Evolutionary conservation across 2,888 invertebrate genomes (phyloP), one percentile per base, ranked within the genome.

Genomic region (Linnaemya tessellans): DNA sequence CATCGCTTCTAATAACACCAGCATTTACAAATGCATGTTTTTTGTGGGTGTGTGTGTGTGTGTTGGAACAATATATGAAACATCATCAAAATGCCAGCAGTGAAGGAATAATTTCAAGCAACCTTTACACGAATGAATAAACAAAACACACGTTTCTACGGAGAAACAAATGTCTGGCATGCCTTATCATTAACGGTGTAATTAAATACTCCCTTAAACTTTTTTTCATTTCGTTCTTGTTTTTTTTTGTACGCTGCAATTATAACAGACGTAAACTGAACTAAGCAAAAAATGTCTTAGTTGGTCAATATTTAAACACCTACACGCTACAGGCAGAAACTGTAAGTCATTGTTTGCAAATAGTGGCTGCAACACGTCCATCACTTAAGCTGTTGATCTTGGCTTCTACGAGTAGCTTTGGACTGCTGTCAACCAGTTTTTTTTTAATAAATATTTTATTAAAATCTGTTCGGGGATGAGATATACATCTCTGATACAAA

Each of bases 161-260:
- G 5, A 65, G 9, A 56, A 73, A 73, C 65, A 73, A 80, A 74
- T 77, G 81, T 65, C 71, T 78, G 82, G 77, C 58, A 20, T 65
- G 64, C 71, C 38, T 74, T 49, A 46, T 65, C 8, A 54, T 77
- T 65, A 70, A 56, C 49, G 41, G 2, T 83, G 82, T 65, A 83
- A 79, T 84, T 49, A 43, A 75, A 84, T 74, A 79, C 84, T 64
- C 79, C 68, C 67, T 64, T 51, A 41, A 64, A 25, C 15, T n/a
- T 30, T 49, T 58, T 60, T 38, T 9, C 3, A 25, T 25, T 56
- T 13, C 5, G 18, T 49, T 56, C 10, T 18, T 41, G 46, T 49
- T 30, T 30, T 49, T 56, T 56, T 56, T 64, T 22, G 51, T 46
- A 56, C 8, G 38, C 11, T 20, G 43, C 78, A 83, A 67, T 67